A percentile compares a stretch with the other conserved stretches of the same genome.
Conservation (phyloP, 1,140 invertebrate species). For the Nylanderia fulva region DNA sequence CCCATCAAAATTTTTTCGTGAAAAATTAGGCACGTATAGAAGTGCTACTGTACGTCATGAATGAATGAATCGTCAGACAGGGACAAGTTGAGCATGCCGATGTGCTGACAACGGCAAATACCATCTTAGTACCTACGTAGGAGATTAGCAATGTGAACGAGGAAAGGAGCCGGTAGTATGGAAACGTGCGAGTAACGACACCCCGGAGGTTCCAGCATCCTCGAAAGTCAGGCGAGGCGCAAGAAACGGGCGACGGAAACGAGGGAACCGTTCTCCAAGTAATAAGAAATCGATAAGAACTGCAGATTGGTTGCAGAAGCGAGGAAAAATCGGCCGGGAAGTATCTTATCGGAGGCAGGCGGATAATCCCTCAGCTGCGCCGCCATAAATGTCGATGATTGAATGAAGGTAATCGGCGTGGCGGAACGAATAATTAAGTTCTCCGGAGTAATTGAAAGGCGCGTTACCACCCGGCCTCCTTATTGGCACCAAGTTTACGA, state of each 20-base stretch:
- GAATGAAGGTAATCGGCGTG: conserved; percentile 42
- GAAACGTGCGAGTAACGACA: conserved; percentile 66
- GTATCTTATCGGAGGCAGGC: conserved; percentile 57
- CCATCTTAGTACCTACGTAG: conserved; percentile 23
- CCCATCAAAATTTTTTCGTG: background rate
- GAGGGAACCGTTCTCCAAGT: conserved; percentile 36
- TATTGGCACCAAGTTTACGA: conserved; percentile 12
- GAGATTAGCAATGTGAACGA: conserved; percentile 57
- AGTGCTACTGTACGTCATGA: background rate
- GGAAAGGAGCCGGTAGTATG: background rate
- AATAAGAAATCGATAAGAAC: conserved; percentile 72
- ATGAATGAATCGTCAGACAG: conserved; percentile 31
- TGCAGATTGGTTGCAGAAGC: conserved; percentile 61
- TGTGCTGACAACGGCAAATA: conserved; percentile 61
- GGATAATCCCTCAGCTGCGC: conserved; percentile 39
- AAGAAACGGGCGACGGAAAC: conserved; percentile 50
- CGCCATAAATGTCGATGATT: conserved; percentile 33
- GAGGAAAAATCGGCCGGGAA: conserved; percentile 59
- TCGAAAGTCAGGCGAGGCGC: conserved; percentile 45
- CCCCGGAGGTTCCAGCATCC: conserved; percentile 57
- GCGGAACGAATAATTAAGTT: conserved; percentile 55
- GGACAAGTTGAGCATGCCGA: conserved; percentile 15
- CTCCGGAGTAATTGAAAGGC: conserved; percentile 36
- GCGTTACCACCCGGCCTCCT: conserved; percentile 5
- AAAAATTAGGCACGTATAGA: background rate